Conservation (phyloP, 2,888 invertebrate species). For the Coleophora deauratella region DNA sequence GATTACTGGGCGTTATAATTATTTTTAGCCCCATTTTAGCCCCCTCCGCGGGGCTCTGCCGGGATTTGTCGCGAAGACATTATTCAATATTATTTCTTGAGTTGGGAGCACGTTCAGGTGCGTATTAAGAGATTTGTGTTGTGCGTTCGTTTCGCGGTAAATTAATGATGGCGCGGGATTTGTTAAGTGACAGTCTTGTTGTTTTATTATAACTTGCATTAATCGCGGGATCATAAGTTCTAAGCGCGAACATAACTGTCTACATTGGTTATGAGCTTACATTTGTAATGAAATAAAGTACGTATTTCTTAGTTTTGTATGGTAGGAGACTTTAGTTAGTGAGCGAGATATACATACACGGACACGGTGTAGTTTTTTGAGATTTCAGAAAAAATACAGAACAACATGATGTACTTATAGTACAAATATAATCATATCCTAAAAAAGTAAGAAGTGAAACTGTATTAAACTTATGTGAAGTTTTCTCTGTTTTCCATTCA, state of each 20-base stretch:
- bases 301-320: too few species aligned
- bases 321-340: too few species aligned
- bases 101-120: constrained; percentile 39
- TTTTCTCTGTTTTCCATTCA: too few species aligned
- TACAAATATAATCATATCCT: too few species aligned
- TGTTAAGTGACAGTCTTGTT: neutral
- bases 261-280: too few species aligned
- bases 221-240: neutral
- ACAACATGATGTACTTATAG: too few species aligned
- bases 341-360: too few species aligned
- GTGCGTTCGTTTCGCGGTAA: constrained; percentile 10
- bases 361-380: too few species aligned
- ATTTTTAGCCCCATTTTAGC: constrained; percentile 53
- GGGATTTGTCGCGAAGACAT: constrained; percentile 61
- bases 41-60: constrained; percentile 59
- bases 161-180: constrained; percentile 6
- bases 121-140: constrained; percentile 47
- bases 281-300: too few species aligned
- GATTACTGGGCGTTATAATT: constrained; percentile 44
- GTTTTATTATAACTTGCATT: neutral
- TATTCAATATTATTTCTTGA: constrained; percentile 68
- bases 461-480: too few species aligned
- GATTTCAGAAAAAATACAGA: too few species aligned
- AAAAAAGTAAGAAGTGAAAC: too few species aligned
- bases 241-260: neutral